Percentiles rank a stretch among this genome's conserved stretches.
These are phyloP conservation scores for Leptinotarsa rubiginosa DNA, from an alignment of 2,888 invertebrate species.

Conservation along the genomic window DNA sequence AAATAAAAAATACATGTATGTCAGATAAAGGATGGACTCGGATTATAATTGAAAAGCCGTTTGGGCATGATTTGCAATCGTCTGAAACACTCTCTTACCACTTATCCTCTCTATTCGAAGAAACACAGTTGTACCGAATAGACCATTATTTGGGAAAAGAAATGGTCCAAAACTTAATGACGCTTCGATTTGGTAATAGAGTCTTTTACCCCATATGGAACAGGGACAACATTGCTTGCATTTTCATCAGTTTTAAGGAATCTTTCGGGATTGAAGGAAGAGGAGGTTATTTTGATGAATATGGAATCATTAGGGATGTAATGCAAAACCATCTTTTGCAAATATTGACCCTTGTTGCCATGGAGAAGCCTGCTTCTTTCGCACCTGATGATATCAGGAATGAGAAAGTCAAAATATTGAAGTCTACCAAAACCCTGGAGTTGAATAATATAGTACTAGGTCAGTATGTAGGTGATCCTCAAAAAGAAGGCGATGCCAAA, in stretches of 20 bases:
- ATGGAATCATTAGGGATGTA: conserved; percentile 98
- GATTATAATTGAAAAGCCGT: conserved; percentile 98
- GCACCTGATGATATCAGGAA: conserved; percentile 97
- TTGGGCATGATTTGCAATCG: conserved; percentile 89
- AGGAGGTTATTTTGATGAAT: conserved; percentile 98
- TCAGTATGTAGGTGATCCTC: conserved; percentile 92
- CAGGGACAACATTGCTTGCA: conserved; percentile 93
- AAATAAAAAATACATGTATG: conserved; percentile 87
- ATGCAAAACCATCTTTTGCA: conserved; percentile 99
- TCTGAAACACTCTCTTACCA: conserved; percentile 89
- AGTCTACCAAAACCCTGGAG: conserved; percentile 82
- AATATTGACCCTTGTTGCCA: conserved; percentile 95
- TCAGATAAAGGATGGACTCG: conserved; percentile 92
- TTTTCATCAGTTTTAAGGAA: conserved; percentile 97
- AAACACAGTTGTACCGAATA: conserved; percentile 96
- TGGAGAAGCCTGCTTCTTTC: conserved; percentile 96
- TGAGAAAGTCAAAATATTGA: conserved; percentile 96
- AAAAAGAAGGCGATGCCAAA: conserved; percentile 77
- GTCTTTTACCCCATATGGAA: conserved; percentile 98
- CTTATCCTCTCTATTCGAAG: conserved; percentile 86
- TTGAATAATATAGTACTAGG: conserved; percentile 90
- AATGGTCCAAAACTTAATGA: conserved; percentile 99
- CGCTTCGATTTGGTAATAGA: conserved; percentile 93
- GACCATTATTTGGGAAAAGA: conserved; percentile 99
- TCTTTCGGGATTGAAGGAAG: conserved; percentile 98